Evolutionary conservation across 2,888 invertebrate species (phyloP).

Genomic region (Oligia latruncula): DNA sequence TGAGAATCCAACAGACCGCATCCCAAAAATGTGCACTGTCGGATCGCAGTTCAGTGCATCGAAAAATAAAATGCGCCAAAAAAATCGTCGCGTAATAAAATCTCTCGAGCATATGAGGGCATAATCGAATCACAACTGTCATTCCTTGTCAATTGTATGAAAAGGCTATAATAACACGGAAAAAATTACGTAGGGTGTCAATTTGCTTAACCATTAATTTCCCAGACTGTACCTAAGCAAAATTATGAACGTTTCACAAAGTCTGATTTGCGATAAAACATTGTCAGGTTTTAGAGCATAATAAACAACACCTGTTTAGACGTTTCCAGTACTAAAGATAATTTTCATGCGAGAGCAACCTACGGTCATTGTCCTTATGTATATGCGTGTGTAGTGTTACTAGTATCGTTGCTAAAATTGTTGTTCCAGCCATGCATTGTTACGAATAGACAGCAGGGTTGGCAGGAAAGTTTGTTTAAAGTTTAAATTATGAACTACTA

Average conservation of each 20-base stretch:
- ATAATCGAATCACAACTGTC: neutral
- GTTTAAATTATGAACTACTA: slow-evolving; percentile 8
- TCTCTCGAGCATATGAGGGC: neutral
- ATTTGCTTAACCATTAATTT: neutral
- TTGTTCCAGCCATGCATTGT: slow-evolving; percentile 75
- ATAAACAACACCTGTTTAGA: slow-evolving; percentile 52
- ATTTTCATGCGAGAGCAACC: slow-evolving; percentile 43
- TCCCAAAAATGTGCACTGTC: neutral
- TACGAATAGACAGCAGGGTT: slow-evolving; percentile 62
- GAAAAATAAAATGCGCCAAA: neutral
- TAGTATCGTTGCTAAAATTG: slow-evolving; percentile 76
- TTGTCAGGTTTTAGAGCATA: slow-evolving; percentile 39
- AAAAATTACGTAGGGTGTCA: neutral
- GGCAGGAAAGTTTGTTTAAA: slow-evolving; percentile 24
- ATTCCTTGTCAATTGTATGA: neutral
- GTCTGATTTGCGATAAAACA: slow-evolving; percentile 38
- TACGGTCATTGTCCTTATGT: slow-evolving; percentile 67
- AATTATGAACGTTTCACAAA: slow-evolving; percentile 26
- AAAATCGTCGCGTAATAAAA: neutral
- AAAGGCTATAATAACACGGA: neutral
- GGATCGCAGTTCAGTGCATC: neutral
- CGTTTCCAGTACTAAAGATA: slow-evolving; percentile 46
- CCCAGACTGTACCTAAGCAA: neutral
- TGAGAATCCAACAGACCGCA: neutral
- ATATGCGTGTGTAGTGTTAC: slow-evolving; percentile 53